Evolutionary conservation across 2,797 vertebrate genomes (phyloP).

Genomic region (Chloroceryle inda): DNA sequence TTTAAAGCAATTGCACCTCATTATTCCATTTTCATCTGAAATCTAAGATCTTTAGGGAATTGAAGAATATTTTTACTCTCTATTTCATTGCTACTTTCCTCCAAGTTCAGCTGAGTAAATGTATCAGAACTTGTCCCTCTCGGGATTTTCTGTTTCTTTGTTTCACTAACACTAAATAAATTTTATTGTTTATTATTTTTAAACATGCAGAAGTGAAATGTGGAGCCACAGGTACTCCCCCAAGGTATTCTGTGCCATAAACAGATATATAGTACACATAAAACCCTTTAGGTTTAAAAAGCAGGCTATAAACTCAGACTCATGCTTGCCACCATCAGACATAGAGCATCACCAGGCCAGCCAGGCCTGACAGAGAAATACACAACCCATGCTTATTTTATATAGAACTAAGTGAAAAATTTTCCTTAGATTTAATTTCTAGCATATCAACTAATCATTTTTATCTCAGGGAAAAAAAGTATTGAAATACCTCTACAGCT

Average conservation of each 20-base stretch:
- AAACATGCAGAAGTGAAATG: constrained; percentile 25
- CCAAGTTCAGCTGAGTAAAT: not conserved
- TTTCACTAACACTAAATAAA: constrained; percentile 27
- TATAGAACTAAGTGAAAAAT: not conserved
- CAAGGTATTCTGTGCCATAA: constrained; percentile 1
- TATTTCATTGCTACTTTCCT: not conserved
- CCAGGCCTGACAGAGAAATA: not conserved
- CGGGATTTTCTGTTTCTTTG: constrained; percentile 5
- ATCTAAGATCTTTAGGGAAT: not conserved
- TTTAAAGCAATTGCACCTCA: not conserved
- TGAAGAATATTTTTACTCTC: not conserved
- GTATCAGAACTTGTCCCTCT: not conserved
- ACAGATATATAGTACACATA: not conserved
- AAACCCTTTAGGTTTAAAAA: not conserved
- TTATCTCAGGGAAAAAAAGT: not conserved
- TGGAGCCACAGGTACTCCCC: not conserved
- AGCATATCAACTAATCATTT: not conserved
- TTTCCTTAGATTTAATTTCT: not conserved
- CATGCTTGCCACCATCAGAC: not conserved
- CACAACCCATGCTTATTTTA: not conserved
- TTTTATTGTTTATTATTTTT: constrained; percentile 42
- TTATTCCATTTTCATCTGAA: not conserved
- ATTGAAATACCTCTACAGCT: not conserved
- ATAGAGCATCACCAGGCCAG: not conserved
- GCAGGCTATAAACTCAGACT: not conserved